These are phyloP conservation scores for Calephelis nemesis DNA, from an alignment of 1,140 invertebrate species.

Conservation along the genomic window DNA sequence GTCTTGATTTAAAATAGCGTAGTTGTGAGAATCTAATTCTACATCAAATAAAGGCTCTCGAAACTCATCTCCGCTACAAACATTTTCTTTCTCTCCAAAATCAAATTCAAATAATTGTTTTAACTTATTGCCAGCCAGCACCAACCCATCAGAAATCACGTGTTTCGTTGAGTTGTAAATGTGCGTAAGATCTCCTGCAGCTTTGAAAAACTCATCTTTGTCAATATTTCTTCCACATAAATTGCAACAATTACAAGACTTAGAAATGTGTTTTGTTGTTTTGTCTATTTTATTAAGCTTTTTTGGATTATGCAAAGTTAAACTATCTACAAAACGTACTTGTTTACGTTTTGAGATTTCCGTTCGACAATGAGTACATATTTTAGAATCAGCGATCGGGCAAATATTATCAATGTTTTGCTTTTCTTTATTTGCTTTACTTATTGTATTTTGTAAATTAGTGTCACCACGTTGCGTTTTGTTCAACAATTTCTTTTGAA, in stretches of 20 bases:
- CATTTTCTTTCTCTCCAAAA: background rate
- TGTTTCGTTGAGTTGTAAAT: too few relatives aligned
- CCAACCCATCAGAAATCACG: background rate
- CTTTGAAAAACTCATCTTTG: slow-evolving; percentile 29
- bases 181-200: slow-evolving; percentile 29
- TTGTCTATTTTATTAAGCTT: too few relatives aligned
- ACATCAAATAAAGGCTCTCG: slow-evolving; percentile 27
- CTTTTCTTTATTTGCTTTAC: background rate
- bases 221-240: slow-evolving; percentile 30
- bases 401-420: background rate
- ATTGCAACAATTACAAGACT: slow-evolving; percentile 27
- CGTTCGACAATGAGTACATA: slow-evolving; percentile 20
- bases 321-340: slow-evolving; percentile 27
- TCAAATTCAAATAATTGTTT: slow-evolving; percentile 5
- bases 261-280: background rate
- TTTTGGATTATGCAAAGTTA: too few relatives aligned
- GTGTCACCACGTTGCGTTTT: background rate
- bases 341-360: background rate
- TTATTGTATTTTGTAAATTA: background rate
- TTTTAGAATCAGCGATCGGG: background rate
- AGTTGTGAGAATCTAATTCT: slow-evolving; percentile 21
- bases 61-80: slow-evolving; percentile 7
- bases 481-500: too few relatives aligned
- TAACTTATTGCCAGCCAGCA: background rate
- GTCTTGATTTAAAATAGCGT: slow-evolving; percentile 33